A percentile compares a stretch with the other conserved stretches of the same genome.
phyloP scores from a whole-genome alignment of 2,113 vertebrate genomes.

The Anseranas semipalmata region DNA sequence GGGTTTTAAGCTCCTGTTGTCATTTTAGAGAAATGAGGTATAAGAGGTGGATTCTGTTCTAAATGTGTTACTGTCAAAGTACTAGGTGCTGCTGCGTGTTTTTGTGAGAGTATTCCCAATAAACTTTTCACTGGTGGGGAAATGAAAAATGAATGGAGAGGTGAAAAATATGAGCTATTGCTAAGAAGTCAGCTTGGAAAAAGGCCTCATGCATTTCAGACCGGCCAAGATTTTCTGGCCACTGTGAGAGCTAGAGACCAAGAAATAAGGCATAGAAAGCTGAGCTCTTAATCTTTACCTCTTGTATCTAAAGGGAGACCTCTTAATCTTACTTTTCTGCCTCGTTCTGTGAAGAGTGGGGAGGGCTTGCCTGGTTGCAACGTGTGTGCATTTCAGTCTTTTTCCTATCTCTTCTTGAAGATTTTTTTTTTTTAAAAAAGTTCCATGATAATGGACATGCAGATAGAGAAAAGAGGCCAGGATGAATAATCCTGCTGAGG shows the following conservation, averaged over 20 bases:
- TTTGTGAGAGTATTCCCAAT: neutral
- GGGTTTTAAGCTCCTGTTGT: neutral
- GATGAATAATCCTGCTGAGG: neutral
- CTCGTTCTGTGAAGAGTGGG: neutral
- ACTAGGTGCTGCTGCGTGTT: neutral
- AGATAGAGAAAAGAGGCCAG: neutral
- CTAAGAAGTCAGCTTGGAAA: neutral
- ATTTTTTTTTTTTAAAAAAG: no score
- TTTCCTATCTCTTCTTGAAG: neutral
- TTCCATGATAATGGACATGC: neutral
- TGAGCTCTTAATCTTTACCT: neutral
- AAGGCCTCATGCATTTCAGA: neutral
- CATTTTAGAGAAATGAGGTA: neutral
- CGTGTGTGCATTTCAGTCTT: neutral
- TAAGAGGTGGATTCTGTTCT: neutral
- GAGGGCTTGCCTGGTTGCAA: neutral
- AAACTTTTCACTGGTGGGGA: neutral
- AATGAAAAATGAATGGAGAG: neutral
- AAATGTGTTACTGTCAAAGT: neutral
- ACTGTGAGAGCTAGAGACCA: neutral
- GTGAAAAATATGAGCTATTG: neutral
- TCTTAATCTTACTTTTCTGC: neutral
- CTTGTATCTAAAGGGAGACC: neutral
- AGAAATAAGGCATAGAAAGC: neutral
- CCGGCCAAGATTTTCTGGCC: neutral